These are phyloP conservation scores for Coranthus polyacanthus DNA, from an alignment of 2,797 vertebrate species.

Conservation along the genomic window DNA sequence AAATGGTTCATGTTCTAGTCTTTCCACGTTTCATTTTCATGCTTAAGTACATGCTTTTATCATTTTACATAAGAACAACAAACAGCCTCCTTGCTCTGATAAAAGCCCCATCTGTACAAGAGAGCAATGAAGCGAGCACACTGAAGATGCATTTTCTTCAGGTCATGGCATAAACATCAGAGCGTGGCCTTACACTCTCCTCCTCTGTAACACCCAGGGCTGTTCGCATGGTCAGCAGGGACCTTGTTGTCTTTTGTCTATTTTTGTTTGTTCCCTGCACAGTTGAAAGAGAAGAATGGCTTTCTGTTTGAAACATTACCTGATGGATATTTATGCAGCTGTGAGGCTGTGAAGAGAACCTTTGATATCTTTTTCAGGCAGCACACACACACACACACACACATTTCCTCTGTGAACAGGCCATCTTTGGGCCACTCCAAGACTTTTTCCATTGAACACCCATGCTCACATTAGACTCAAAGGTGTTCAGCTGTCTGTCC, in stretches of 20 bases:
- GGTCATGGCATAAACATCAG: constrained; percentile 55
- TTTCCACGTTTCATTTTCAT: constrained; percentile 52
- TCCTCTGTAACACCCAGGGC: constrained; percentile 50
- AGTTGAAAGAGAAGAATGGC: constrained; percentile 78
- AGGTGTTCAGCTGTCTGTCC: constrained; percentile 79
- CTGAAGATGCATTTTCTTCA: constrained; percentile 66
- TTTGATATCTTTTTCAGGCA: constrained; percentile 76
- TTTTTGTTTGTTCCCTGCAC: constrained; percentile 77
- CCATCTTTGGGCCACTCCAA: constrained; percentile 29
- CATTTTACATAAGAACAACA: constrained; percentile 55
- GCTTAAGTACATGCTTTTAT: constrained; percentile 43
- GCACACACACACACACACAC: constrained; percentile 21
- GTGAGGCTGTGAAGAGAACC: constrained; percentile 76
- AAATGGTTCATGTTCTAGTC: constrained; percentile 17
- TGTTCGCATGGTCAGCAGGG: constrained; percentile 66
- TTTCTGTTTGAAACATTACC: constrained; percentile 80
- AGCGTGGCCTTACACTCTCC: constrained; percentile 44
- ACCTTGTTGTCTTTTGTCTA: constrained; percentile 80
- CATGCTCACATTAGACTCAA: constrained; percentile 36
- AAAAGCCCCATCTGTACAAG: constrained; percentile 63
- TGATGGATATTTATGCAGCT: constrained; percentile 87
- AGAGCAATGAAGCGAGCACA: constrained; percentile 59
- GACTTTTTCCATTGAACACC: constrained; percentile 48
- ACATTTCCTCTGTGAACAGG: constrained; percentile 43
- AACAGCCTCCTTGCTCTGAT: constrained; percentile 53